These are phyloP conservation scores for Oryzias curvinotus DNA, from an alignment of 2,113 vertebrate genomes.

Conservation along the genomic window DNA sequence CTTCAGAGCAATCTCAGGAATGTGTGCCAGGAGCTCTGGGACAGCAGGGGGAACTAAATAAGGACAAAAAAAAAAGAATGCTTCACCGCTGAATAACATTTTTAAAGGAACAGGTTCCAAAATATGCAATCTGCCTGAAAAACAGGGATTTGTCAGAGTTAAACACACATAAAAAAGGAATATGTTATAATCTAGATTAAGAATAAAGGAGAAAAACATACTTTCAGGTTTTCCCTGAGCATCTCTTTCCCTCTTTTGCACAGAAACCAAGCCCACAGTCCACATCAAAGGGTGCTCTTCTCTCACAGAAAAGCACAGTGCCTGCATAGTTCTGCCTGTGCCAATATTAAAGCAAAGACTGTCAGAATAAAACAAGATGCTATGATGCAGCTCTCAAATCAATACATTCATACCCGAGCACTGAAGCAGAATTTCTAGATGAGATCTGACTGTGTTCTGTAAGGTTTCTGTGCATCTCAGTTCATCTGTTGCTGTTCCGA, in stretches of 20 bases:
- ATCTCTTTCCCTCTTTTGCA: background rate
- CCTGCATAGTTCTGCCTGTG: background rate
- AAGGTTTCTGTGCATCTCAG: too few species aligned
- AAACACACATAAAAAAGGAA: background rate
- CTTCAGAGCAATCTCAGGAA: conserved; percentile 16
- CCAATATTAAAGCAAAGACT: background rate
- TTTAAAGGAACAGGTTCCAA: conserved; percentile 6
- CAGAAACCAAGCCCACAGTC: background rate
- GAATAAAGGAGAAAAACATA: too few species aligned
- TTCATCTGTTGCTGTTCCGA: too few species aligned
- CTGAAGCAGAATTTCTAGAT: too few species aligned
- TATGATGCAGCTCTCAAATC: background rate
- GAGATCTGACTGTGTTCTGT: too few species aligned
- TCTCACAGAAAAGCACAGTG: background rate
- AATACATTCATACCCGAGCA: background rate
- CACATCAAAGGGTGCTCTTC: background rate
- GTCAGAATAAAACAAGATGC: too few species aligned
- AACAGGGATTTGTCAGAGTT: background rate
- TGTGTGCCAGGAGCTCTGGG: conserved; percentile 52
- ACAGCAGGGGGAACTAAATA: conserved; percentile 26
- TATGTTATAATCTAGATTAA: too few species aligned
- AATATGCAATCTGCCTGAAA: background rate
- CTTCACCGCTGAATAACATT: conserved; percentile 15
- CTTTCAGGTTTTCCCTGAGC: background rate
- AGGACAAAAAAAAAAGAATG: conserved; percentile 33